A percentile compares a stretch with the other conserved stretches of the same genome.
These are phyloP conservation scores for Actenoides hombroni DNA, from an alignment of 2,113 vertebrate genomes.

Conservation along the genomic window DNA sequence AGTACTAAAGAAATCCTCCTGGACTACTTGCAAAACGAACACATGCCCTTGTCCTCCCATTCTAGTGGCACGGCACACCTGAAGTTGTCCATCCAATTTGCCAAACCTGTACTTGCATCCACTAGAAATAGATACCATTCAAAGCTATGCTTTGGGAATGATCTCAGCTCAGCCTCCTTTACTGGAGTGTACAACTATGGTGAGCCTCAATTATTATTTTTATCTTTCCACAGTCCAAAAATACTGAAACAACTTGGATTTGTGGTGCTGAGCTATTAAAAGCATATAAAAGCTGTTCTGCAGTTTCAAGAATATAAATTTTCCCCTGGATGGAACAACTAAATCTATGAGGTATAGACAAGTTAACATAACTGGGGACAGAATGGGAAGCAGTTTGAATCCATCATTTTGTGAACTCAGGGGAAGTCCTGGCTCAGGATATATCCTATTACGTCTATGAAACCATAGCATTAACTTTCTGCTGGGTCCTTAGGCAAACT, in stretches of 20 bases:
- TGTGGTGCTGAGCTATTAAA: not conserved
- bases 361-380: not conserved
- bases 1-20: not conserved
- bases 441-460: not conserved
- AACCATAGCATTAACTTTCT: not conserved
- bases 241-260: not conserved
- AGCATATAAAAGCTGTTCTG: not conserved
- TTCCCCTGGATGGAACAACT: not conserved
- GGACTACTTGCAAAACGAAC: not conserved
- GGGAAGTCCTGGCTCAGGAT: not conserved
- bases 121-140: fast-evolving
- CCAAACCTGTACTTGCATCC: not conserved
- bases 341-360: not conserved
- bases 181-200: not conserved
- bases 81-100: not conserved
- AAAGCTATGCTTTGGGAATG: not conserved
- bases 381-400: not conserved
- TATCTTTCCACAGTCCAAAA: not conserved
- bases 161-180: not conserved
- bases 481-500: not conserved
- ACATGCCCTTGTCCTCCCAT: fast-evolving
- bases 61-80: not conserved
- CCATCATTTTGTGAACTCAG: not conserved
- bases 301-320: not conserved
- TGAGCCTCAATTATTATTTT: not conserved